These are phyloP conservation scores for Caenorhabditis imperialis DNA, from an alignment of 2,888 invertebrate genomes.

Conservation along the genomic window DNA sequence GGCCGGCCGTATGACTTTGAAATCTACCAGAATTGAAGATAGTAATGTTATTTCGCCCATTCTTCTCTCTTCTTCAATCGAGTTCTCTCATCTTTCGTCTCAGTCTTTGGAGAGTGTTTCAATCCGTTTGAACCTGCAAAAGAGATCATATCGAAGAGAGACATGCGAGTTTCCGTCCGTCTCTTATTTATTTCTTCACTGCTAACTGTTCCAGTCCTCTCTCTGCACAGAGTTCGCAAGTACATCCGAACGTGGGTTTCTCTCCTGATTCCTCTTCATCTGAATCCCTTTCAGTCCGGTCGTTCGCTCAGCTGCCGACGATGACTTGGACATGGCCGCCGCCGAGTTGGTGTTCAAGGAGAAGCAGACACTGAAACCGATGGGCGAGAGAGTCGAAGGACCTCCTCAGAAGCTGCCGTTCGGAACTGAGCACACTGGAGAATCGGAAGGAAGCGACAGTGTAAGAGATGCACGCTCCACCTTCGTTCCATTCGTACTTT, in stretches of 20 bases:
- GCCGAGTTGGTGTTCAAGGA: constrained; percentile 53
- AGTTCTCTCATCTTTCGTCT: constrained; percentile 26
- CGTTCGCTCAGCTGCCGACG: constrained; percentile 33
- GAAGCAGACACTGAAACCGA: constrained; percentile 22
- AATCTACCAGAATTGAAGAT: constrained; percentile 19
- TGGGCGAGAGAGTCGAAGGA: constrained; percentile 17
- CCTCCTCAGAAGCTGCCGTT: constrained; percentile 39
- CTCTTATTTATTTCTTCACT: constrained; percentile 8
- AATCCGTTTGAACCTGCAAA: constrained; percentile 12
- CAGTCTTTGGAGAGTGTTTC: constrained; percentile 10
- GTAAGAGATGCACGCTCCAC: no score
- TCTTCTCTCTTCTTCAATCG: constrained; percentile 25
- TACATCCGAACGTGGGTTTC: not conserved
- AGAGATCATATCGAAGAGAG: not conserved
- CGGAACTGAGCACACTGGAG: constrained; percentile 30
- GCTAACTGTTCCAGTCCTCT: constrained; percentile 1
- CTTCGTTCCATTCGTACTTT: no score
- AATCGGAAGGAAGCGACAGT: not conserved
- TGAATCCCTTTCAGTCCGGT: constrained; percentile 10
- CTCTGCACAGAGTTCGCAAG: constrained; percentile 26
- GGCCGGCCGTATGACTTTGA: constrained; percentile 24
- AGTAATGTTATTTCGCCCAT: constrained; percentile 14
- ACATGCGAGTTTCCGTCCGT: constrained; percentile 9
- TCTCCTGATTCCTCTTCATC: not conserved
- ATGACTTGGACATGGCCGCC: constrained; percentile 48